Conservation (phyloP, 2,113 vertebrate species). For the Dicrurus megarhynchus region DNA sequence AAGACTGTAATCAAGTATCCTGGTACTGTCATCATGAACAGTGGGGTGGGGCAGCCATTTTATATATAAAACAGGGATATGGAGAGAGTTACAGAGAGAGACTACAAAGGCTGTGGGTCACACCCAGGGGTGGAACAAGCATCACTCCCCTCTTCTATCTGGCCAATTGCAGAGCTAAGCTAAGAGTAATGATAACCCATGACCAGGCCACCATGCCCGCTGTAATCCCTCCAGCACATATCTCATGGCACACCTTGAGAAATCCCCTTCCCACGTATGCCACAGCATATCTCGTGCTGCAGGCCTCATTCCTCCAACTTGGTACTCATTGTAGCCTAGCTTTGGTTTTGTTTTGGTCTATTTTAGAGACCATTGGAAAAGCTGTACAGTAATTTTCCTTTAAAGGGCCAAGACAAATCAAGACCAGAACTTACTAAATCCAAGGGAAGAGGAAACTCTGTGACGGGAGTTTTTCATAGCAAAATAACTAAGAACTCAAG, state of each 20-base stretch:
- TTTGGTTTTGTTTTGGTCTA: neutral
- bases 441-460: neutral
- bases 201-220: too few species aligned
- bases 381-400: neutral
- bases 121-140: neutral
- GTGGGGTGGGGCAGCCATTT: neutral
- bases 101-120: neutral
- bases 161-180: neutral
- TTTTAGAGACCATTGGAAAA: neutral
- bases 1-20: neutral
- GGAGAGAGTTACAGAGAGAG: neutral
- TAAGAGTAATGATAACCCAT: neutral
- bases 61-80: neutral
- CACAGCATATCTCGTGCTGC: neutral
- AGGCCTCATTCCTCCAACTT: neutral
- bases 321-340: neutral
- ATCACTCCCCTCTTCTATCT: neutral
- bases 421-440: neutral
- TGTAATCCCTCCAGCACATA: neutral
- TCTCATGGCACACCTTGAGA: neutral
- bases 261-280: neutral
- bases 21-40: neutral
- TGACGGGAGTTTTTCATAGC: neutral
- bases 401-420: neutral
- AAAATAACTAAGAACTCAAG: neutral